Evolutionary conservation across 2,797 vertebrate species (phyloP).

Genomic region (Setipinna tenuifilis): DNA sequence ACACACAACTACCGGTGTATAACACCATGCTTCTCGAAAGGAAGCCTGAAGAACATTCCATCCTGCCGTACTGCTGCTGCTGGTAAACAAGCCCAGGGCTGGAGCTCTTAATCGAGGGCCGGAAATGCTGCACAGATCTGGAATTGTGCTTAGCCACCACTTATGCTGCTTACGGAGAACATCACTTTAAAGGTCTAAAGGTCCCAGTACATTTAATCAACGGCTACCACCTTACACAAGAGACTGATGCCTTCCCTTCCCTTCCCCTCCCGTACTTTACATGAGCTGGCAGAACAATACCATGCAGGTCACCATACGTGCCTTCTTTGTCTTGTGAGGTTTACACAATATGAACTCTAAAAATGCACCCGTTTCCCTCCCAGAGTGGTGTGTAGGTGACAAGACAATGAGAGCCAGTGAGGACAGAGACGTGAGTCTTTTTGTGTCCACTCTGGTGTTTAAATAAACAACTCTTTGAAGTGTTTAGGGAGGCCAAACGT

Average conservation of each 20-base stretch:
- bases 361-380: not conserved
- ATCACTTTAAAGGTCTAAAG: not conserved
- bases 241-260: not conserved
- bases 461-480: conserved; percentile 16
- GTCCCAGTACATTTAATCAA: not conserved
- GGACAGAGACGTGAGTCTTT: not conserved
- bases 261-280: not conserved
- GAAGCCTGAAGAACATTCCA: not conserved
- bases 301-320: not conserved
- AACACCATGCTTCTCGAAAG: no score
- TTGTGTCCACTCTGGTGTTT: not conserved
- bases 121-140: not conserved
- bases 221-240: not conserved
- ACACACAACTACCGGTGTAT: no score
- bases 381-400: not conserved
- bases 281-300: not conserved
- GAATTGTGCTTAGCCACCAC: not conserved
- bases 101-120: not conserved
- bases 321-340: not conserved
- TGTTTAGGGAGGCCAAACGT: not conserved
- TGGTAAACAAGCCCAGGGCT: not conserved
- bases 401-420: not conserved
- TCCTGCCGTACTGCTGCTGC: not conserved
- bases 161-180: not conserved
- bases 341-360: not conserved